Evolutionary conservation across 2,888 invertebrate genomes (phyloP).

Genomic region (Peribatodes rhomboidaria): DNA sequence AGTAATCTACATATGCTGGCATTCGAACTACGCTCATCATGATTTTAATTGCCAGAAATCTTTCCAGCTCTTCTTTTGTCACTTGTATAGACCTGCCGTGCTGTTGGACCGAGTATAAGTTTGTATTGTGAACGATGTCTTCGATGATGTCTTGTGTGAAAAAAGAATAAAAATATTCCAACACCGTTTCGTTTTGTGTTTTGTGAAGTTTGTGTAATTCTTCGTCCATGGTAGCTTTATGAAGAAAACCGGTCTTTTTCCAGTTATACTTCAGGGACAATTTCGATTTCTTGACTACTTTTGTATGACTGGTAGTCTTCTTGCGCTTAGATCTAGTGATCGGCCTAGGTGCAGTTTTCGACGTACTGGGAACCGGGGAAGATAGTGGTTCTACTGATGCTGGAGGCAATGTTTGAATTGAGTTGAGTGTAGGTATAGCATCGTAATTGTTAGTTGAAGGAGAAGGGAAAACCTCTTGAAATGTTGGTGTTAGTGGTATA

Average conservation of each 20-base stretch:
- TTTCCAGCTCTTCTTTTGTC: not conserved
- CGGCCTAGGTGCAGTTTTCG: not conserved
- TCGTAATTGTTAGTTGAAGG: conserved; percentile 9
- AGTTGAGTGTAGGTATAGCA: not conserved
- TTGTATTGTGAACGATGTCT: too few species aligned
- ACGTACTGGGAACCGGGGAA: not conserved
- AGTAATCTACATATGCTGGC: not conserved
- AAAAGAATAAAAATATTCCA: not conserved
- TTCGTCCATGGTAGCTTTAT: not conserved
- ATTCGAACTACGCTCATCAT: not conserved
- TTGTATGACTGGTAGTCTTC: too few species aligned
- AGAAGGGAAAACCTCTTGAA: conserved; percentile 1
- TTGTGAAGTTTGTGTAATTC: not conserved
- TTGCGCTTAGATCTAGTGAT: too few species aligned
- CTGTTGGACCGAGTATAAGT: too few species aligned
- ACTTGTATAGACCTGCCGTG: too few species aligned
- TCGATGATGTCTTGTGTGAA: not conserved
- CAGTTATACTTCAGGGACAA: too few species aligned
- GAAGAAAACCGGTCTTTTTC: too few species aligned
- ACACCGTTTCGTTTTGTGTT: not conserved
- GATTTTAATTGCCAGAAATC: not conserved
- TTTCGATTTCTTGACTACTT: too few species aligned
- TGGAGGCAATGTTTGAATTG: not conserved
- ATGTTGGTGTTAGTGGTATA: conserved; percentile 7
- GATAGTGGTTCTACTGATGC: not conserved